Conservation (phyloP, 2,888 invertebrate species). For the Sesamia inferens region DNA sequence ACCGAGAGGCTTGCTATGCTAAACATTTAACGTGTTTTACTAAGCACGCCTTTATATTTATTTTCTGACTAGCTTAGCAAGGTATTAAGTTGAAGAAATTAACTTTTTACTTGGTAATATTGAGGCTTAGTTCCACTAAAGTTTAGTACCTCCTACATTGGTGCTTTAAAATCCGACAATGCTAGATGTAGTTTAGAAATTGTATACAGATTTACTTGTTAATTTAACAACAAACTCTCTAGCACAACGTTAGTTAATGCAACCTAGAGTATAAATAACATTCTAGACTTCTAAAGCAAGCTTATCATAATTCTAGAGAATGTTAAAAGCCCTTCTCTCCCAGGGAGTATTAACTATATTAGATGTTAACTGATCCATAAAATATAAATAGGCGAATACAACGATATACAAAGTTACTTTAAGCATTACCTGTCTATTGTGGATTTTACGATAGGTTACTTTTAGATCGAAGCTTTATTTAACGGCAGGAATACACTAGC, state of each 20-base stretch:
- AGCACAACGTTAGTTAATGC: background rate
- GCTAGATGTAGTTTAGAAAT: background rate
- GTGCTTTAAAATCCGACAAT: background rate
- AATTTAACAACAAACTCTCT: background rate
- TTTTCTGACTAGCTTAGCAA: background rate
- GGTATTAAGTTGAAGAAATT: background rate
- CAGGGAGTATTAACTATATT: constrained; percentile 32
- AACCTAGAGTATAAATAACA: background rate
- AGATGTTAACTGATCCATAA: constrained; percentile 48
- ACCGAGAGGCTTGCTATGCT: constrained; percentile 27
- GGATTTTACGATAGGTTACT: constrained; percentile 46
- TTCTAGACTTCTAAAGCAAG: background rate
- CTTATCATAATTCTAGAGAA: constrained; percentile 3
- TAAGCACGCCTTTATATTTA: constrained; percentile 23
- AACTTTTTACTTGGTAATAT: background rate
- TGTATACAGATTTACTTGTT: background rate
- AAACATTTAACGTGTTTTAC: constrained; percentile 38
- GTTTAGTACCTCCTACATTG: background rate
- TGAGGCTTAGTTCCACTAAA: background rate
- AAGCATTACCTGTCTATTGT: constrained; percentile 47
- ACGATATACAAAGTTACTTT: constrained; percentile 46
- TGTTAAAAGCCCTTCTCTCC: constrained; percentile 5
- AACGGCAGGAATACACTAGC: constrained; percentile 16
- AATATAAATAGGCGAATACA: constrained; percentile 47
- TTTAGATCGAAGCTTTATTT: constrained; percentile 35